Percentiles rank a stretch among this genome's conserved stretches.
Evolutionary conservation across 2,113 vertebrate species (phyloP).

Genomic region (Aptenodytes patagonicus): DNA sequence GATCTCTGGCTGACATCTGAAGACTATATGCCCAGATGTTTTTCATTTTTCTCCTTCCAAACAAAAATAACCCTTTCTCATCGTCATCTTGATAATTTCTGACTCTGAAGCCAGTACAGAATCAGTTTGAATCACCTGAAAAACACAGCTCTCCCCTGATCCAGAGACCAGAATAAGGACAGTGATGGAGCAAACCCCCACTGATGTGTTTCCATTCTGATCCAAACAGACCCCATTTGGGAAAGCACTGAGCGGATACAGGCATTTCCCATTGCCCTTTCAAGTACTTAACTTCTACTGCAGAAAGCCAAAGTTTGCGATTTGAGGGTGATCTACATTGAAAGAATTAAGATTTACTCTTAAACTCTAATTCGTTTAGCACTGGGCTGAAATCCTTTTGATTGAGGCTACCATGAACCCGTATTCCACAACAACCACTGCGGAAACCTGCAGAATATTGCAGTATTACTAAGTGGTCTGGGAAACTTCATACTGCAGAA

Average conservation of each 20-base stretch:
- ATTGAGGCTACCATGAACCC: background rate
- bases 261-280: background rate
- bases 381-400: background rate
- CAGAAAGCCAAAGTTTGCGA: background rate
- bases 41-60: conserved; percentile 4
- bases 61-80: conserved; percentile 4
- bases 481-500: background rate
- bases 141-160: background rate
- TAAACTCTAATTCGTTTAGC: background rate
- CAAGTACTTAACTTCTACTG: background rate
- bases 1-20: background rate
- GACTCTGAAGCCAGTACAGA: background rate
- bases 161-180: background rate
- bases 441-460: background rate
- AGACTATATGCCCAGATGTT: background rate
- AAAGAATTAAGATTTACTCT: background rate
- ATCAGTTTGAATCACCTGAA: background rate
- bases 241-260: background rate
- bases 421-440: background rate
- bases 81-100: background rate
- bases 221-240: background rate
- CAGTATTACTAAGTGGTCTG: background rate
- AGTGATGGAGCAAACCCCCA: background rate
- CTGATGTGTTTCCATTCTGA: background rate
- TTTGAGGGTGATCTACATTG: background rate